phyloP scores from a whole-genome alignment of 1,140 invertebrate genomes.

The Littorina saxatilis region DNA sequence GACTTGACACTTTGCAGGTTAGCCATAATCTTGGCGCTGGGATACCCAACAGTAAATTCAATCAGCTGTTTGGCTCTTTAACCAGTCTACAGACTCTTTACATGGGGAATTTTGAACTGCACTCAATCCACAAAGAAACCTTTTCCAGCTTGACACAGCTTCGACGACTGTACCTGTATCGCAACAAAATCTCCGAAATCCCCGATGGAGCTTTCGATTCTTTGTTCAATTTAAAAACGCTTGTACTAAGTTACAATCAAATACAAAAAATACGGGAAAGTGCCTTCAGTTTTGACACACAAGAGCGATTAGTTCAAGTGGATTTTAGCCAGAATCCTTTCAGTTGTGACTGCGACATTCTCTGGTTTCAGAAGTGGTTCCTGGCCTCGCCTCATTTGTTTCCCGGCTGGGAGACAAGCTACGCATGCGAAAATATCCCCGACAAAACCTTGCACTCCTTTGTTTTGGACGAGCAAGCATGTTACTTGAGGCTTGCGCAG shows the following conservation, averaged over 20 bases:
- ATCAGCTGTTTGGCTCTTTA: background rate
- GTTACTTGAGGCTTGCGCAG: conserved; percentile 11
- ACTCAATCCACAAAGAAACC: background rate
- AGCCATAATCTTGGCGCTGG: background rate
- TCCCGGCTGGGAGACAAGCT: background rate
- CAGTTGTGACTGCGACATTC: conserved; percentile 26
- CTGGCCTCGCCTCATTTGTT: background rate
- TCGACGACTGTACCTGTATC: background rate
- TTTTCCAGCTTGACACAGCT: background rate
- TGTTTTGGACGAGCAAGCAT: conserved; percentile 18
- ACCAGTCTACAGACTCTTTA: background rate
- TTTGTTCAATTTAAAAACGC: background rate
- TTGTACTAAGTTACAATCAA: background rate
- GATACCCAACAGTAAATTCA: background rate
- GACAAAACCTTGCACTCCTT: background rate
- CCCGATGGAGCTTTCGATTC: conserved; percentile 14
- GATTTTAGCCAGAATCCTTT: conserved; percentile 24
- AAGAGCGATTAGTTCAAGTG: background rate
- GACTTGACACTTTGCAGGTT: background rate
- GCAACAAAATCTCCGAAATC: background rate
- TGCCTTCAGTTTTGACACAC: background rate
- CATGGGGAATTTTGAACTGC: background rate
- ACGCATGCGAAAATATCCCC: conserved; percentile 6
- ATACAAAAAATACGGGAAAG: background rate
- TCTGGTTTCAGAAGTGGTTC: conserved; percentile 34